Conservation (phyloP, 2,797 vertebrate species). For the Phataginus tetradactyla region DNA sequence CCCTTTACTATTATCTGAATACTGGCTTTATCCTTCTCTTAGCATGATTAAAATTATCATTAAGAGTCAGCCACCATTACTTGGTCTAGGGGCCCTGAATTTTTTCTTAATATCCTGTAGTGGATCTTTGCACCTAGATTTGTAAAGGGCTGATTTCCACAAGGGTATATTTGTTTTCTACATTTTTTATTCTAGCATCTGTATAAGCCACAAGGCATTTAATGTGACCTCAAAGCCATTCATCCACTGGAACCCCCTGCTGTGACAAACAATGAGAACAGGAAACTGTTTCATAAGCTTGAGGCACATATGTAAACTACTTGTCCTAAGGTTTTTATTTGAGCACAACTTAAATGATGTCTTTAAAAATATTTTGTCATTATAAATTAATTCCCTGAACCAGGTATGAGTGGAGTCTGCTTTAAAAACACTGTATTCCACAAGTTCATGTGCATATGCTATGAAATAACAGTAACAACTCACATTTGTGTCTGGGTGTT, state of each 20-base stretch:
- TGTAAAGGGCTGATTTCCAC: constrained; percentile 19
- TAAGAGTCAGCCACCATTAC: not conserved
- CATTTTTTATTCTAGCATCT: constrained; percentile 50
- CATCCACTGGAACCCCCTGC: constrained; percentile 5
- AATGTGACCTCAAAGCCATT: constrained; percentile 38
- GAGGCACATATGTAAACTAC: not conserved
- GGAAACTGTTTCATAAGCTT: constrained; percentile 36
- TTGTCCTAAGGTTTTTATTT: constrained; percentile 44
- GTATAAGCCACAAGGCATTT: constrained; percentile 49
- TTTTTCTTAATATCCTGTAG: not conserved
- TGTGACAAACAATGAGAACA: constrained; percentile 53
- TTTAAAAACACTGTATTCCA: not conserved
- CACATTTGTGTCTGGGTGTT: not conserved
- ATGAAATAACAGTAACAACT: not conserved
- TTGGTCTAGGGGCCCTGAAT: not conserved
- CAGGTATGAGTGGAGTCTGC: not conserved
- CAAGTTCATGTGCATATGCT: not conserved
- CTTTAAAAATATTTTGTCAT: constrained; percentile 26
- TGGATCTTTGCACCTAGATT: not conserved
- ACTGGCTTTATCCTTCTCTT: not conserved
- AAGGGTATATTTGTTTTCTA: not conserved
- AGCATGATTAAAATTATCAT: not conserved
- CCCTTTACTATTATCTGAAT: not conserved
- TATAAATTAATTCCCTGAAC: constrained; percentile 30
- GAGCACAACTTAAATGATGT: not conserved